Evolutionary conservation across 2,888 invertebrate species (phyloP).

Genomic region (Parthenolecanium corni): DNA sequence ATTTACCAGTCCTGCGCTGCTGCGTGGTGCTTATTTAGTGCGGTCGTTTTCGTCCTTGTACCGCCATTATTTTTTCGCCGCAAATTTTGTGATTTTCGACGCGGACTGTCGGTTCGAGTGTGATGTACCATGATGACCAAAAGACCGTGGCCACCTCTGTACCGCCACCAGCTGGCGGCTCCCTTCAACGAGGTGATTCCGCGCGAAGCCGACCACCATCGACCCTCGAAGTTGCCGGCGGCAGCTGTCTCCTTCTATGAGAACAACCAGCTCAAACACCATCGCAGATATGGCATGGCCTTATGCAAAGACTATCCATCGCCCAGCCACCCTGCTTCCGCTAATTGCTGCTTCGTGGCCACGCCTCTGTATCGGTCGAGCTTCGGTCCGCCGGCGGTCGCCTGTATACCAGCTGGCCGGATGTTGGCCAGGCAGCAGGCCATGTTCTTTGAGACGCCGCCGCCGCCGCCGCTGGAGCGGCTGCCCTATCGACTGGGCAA

Average conservation of each 20-base stretch:
- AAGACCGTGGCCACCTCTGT: constrained; percentile 56
- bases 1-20: too few species aligned
- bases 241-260: background rate
- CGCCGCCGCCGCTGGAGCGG: constrained; percentile 34
- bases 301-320: too few species aligned
- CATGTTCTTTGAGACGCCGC: constrained; percentile 32
- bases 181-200: constrained; percentile 32
- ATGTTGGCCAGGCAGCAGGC: constrained; percentile 37
- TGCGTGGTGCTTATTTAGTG: too few species aligned
- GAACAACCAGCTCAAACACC: too few species aligned
- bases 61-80: constrained; percentile 1
- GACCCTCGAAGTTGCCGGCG: background rate
- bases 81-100: constrained; percentile 6
- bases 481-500: background rate
- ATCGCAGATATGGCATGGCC: too few species aligned
- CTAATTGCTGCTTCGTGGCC: too few species aligned
- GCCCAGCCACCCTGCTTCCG: too few species aligned
- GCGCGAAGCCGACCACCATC: background rate
- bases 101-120: background rate
- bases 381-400: too few species aligned
- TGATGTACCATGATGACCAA: constrained; percentile 38
- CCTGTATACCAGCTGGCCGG: constrained; percentile 40
- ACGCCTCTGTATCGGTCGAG: too few species aligned
- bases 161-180: constrained; percentile 39
- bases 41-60: background rate